Evolutionary conservation across 2,888 invertebrate species (phyloP).

Genomic region (Criorhina ranunculi): DNA sequence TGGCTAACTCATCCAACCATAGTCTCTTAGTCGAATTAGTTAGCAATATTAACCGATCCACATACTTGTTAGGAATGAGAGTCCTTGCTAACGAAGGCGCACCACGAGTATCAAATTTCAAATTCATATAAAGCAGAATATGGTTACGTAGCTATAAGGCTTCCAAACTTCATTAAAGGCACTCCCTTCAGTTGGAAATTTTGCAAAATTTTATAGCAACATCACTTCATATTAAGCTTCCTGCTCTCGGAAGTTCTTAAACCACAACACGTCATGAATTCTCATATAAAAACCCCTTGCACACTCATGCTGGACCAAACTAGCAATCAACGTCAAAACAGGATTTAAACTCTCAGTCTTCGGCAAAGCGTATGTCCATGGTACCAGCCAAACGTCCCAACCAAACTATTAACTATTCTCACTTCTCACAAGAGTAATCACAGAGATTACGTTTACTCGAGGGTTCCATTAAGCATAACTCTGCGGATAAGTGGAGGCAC

Average conservation of each 20-base stretch:
- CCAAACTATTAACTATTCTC: slow-evolving; percentile 47
- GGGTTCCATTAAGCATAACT: slow-evolving; percentile 64
- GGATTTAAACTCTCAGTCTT: slow-evolving; percentile 3
- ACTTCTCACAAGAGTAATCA: slow-evolving; percentile 42
- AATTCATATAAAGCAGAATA: too few species aligned
- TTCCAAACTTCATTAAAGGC: too few species aligned
- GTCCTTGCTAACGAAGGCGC: too few species aligned
- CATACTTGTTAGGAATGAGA: too few species aligned
- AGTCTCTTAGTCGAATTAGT: too few species aligned
- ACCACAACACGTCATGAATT: slow-evolving; percentile 1
- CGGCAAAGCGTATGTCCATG: not conserved
- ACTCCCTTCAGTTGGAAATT: not conserved
- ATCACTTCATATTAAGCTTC: not conserved
- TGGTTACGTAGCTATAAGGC: too few species aligned
- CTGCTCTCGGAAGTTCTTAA: slow-evolving; percentile 1
- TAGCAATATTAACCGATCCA: too few species aligned
- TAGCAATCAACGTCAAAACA: slow-evolving; percentile 23
- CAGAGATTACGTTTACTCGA: slow-evolving; percentile 49
- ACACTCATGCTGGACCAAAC: slow-evolving; percentile 9
- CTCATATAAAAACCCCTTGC: not conserved
- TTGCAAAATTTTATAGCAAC: slow-evolving; percentile 8
- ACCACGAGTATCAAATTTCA: too few species aligned
- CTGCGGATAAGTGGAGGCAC: slow-evolving; percentile 54
- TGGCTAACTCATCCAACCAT: too few species aligned
- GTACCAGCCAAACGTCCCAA: not conserved